Evolutionary conservation across 1,140 invertebrate species (phyloP).

Genomic region (Cotesia typhae): DNA sequence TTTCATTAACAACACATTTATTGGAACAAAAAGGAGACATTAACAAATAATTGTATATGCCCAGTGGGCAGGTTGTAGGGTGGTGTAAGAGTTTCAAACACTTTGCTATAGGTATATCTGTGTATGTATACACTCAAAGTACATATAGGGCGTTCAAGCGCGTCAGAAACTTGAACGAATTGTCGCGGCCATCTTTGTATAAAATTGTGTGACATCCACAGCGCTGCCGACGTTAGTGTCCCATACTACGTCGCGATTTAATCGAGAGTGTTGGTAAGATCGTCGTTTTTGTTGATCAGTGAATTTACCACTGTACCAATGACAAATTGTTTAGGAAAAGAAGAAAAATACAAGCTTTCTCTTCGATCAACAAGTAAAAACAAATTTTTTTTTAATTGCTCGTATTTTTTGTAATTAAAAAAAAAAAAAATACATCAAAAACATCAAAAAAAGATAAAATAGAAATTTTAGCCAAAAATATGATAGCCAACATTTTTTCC

Average conservation of each 20-base stretch:
- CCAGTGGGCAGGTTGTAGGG: conserved; percentile 21
- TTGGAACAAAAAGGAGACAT: conserved; percentile 37
- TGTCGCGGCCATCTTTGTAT: conserved; percentile 37
- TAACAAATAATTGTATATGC: conserved; percentile 32
- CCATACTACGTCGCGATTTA: background rate
- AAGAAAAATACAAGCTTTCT: too few species aligned
- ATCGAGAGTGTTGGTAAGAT: background rate
- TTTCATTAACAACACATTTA: conserved; percentile 33
- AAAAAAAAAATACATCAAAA: too few species aligned
- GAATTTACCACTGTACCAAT: too few species aligned
- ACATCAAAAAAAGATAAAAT: too few species aligned
- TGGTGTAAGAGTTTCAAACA: conserved; percentile 32
- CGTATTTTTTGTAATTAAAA: too few species aligned
- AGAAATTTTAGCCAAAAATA: too few species aligned
- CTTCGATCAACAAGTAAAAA: too few species aligned
- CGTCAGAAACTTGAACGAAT: conserved; percentile 40
- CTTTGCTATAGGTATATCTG: background rate
- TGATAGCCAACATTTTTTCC: too few species aligned
- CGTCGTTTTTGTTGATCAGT: too few species aligned
- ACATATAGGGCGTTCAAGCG: conserved; percentile 37
- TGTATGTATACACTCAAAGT: conserved; percentile 23
- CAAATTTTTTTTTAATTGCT: too few species aligned
- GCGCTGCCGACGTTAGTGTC: background rate
- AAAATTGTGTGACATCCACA: conserved; percentile 4
- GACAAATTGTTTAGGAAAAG: too few species aligned